Evolutionary conservation across 2,113 vertebrate genomes (phyloP), one percentile per base, ranked within the genome.

Genomic region (Kryptolebias marmoratus): DNA sequence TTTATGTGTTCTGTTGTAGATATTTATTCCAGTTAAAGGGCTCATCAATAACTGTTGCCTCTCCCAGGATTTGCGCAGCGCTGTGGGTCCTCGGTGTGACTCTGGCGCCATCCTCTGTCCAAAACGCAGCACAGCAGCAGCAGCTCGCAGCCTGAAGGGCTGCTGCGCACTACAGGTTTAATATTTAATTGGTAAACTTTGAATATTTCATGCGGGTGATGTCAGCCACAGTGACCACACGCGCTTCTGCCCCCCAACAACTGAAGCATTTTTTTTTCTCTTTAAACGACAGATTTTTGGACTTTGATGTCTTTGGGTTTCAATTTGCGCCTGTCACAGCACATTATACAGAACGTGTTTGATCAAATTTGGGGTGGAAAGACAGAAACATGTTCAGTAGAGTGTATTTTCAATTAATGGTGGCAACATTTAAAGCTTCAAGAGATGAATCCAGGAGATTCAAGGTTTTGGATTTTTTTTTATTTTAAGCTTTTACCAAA

Each of bases 161-260:
- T 44, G 77, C 55, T 42, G 45, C 64, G 66, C 30, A 18, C 73
- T 48, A 1, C 47, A 27, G 78, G 73, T 86, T 92, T 88, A 90
- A 93, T 93, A 90, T 93, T 93, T 92, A 71, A 91, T 93, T 86
- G 68, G 82, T 89, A 74, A 89, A 92, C 86, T 88, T 89, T 93
- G 22, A 93, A 93, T 92, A 84, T 92, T 93, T 93, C 48, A 92
- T 92, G 80, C 15, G 80, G 88, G 68, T 93, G 89, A 92, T 91
- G 88, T 91, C 83, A 92, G 79, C 68, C 74, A 84, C 79, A 54
- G 65, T 52, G 73, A 74, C 68, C 84, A 77, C 81, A 80, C 73
- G 77, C 66, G 48, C 69, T 68, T 52, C 73, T 71, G 78, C 68
- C 74, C 64, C 22, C 66, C 32, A 12, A 45, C 74, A 70, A 75